Conservation (phyloP, 2,113 vertebrate species). For the Pterocles gutturalis region DNA sequence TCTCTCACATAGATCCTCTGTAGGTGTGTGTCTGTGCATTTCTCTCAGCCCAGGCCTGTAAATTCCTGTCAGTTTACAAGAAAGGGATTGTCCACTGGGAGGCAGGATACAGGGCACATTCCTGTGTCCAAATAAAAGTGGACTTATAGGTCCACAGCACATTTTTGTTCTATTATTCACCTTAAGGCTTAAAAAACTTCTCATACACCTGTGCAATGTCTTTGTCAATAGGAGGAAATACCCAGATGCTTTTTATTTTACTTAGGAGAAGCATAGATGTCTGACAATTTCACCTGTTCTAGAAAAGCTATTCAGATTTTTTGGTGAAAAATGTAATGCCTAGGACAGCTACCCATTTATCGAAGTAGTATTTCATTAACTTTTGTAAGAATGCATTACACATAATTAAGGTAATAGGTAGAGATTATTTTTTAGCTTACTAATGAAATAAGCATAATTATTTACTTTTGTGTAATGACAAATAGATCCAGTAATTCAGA, state of each 20-base stretch:
- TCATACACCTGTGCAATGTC: neutral
- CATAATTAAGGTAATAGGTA: neutral
- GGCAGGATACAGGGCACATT: constrained; percentile 1
- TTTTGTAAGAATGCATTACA: neutral
- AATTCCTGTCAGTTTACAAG: constrained; percentile 22
- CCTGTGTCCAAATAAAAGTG: neutral
- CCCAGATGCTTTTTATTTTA: neutral
- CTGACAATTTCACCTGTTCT: neutral
- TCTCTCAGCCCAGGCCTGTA: neutral
- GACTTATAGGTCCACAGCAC: neutral
- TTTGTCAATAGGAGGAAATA: neutral
- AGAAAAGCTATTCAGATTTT: neutral
- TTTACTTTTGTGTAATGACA: neutral
- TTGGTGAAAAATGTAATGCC: neutral
- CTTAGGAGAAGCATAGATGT: neutral
- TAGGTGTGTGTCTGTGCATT: neutral
- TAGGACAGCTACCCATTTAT: neutral
- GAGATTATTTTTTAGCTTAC: neutral
- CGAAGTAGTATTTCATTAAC: neutral
- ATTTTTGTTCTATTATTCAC: neutral
- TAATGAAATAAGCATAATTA: neutral
- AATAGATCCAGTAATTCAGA: neutral
- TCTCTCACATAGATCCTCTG: neutral
- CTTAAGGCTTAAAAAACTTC: neutral
- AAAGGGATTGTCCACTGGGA: neutral